Evolutionary conservation across 2,797 vertebrate genomes (phyloP).

Genomic region (Oryzias sinensis): DNA sequence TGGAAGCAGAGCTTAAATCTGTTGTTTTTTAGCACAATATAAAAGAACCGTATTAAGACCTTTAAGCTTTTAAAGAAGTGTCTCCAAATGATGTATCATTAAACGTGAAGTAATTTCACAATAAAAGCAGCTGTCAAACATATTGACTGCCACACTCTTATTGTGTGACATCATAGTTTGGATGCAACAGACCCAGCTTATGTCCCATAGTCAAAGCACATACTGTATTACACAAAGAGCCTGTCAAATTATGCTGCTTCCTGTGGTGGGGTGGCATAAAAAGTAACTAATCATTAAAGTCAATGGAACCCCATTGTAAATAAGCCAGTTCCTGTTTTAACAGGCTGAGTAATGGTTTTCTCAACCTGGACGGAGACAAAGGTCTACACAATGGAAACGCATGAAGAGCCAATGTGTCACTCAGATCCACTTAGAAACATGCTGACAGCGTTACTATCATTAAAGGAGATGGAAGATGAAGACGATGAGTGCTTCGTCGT

Average conservation of each 20-base stretch:
- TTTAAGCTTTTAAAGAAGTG: too few relatives aligned
- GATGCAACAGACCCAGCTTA: not conserved
- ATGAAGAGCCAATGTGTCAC: constrained; percentile 1
- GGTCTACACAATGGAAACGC: constrained; percentile 4
- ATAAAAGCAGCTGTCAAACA: too few relatives aligned
- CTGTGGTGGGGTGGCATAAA: constrained; percentile 12
- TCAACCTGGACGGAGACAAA: constrained; percentile 8
- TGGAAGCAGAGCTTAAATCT: too few relatives aligned
- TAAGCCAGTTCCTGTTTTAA: constrained; percentile 24
- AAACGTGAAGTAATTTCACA: too few relatives aligned
- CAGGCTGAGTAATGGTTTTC: constrained; percentile 38
- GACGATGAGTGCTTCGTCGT: not conserved
- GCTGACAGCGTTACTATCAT: not conserved
- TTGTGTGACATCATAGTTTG: not conserved
- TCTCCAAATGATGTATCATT: too few relatives aligned
- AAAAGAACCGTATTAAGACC: too few relatives aligned
- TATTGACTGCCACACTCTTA: not conserved
- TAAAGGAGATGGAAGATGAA: constrained; percentile 1
- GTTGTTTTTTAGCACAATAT: too few relatives aligned
- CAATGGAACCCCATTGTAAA: constrained; percentile 24
- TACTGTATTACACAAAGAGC: constrained; percentile 28
- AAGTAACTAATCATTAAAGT: constrained; percentile 23
- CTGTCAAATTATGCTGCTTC: constrained; percentile 28
- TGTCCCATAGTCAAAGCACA: constrained; percentile 17
- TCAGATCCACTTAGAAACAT: not conserved